Evolutionary conservation across 1,140 invertebrate species (phyloP).

Genomic region (Magallana ariakensis): DNA sequence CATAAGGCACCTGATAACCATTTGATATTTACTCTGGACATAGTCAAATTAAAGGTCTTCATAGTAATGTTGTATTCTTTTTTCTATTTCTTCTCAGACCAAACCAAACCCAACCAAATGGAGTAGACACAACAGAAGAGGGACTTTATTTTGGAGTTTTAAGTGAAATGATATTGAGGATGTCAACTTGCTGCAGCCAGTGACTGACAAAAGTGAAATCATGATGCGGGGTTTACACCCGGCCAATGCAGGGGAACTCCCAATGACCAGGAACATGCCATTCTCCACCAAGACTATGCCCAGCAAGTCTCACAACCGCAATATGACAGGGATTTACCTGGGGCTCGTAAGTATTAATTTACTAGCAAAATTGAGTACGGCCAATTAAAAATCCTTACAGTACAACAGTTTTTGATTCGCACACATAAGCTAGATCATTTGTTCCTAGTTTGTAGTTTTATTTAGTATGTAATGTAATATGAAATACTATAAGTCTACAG

Average conservation of each 20-base stretch:
- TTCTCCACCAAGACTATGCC: conserved; percentile 65
- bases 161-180: conserved; percentile 36
- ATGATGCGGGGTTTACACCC: conserved; percentile 48
- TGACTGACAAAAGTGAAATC: not conserved
- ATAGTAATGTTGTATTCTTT: not conserved
- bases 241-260: conserved; percentile 53
- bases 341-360: conserved; percentile 67
- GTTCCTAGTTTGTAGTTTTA: too few species aligned
- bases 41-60: conserved; percentile 24
- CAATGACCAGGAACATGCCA: conserved; percentile 69
- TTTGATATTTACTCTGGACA: conserved; percentile 21
- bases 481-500: too few species aligned
- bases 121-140: not conserved
- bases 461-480: too few species aligned
- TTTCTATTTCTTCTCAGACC: conserved; percentile 18
- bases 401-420: too few species aligned
- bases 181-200: not conserved
- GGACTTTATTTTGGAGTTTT: not conserved
- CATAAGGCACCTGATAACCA: conserved; percentile 15
- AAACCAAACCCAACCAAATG: conserved; percentile 28
- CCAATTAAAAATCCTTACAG: too few species aligned
- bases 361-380: too few species aligned
- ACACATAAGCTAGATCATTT: too few species aligned
- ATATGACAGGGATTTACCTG: conserved; percentile 73
- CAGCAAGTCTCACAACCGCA: conserved; percentile 62